Conservation (phyloP, 2,797 vertebrate species). For the Eremophila alpestris region DNA sequence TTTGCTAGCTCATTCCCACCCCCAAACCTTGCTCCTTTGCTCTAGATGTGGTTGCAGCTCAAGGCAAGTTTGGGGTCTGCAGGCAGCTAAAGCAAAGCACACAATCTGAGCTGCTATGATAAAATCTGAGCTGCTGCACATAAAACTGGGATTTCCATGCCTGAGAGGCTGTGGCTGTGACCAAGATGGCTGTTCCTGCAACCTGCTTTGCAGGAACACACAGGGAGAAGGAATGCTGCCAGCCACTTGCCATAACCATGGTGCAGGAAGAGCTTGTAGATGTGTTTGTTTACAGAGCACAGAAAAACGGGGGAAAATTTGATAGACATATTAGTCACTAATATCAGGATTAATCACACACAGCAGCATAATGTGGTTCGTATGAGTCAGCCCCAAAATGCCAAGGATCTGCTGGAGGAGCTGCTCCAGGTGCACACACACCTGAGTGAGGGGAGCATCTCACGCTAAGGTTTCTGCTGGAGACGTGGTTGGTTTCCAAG, state of each 20-base stretch:
- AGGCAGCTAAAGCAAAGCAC: not conserved
- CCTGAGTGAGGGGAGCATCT: not conserved
- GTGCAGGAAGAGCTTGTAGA: constrained; percentile 21
- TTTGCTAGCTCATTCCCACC: not conserved
- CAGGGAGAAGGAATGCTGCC: constrained; percentile 44
- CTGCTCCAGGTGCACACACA: not conserved
- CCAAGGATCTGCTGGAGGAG: not conserved
- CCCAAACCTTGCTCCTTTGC: not conserved
- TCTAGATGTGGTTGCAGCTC: not conserved
- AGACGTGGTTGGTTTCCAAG: not conserved
- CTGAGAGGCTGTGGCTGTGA: not conserved
- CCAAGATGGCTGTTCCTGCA: not conserved
- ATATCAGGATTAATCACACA: not conserved
- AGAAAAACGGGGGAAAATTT: not conserved
- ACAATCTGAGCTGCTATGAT: not conserved
- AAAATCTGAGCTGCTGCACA: not conserved
- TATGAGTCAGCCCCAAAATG: not conserved
- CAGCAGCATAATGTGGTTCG: not conserved
- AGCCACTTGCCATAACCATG: constrained; percentile 12
- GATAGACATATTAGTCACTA: not conserved
- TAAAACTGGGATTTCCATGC: not conserved
- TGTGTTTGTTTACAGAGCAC: constrained; percentile 26
- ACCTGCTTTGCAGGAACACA: constrained; percentile 56
- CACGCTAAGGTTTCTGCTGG: not conserved
- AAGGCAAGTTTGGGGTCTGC: not conserved